These are phyloP conservation scores for Anastatus disparis DNA, from an alignment of 1,140 invertebrate genomes.

Conservation along the genomic window DNA sequence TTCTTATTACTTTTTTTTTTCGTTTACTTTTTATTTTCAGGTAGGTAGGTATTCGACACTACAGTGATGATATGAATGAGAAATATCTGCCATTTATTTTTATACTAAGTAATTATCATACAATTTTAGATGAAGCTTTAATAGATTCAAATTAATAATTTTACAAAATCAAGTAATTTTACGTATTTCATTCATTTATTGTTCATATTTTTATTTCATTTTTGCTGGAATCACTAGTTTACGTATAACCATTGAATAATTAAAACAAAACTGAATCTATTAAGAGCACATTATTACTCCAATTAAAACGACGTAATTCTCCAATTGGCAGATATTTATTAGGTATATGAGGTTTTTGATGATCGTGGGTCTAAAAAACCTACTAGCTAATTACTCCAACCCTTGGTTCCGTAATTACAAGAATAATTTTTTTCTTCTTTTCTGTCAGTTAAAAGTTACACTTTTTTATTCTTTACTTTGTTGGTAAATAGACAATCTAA, in stretches of 20 bases:
- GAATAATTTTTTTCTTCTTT: slow-evolving; percentile 46
- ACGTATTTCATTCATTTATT: too few species aligned
- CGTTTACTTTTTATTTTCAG: slow-evolving; percentile 37
- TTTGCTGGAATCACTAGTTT: too few species aligned
- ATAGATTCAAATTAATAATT: too few species aligned
- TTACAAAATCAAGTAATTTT: too few species aligned
- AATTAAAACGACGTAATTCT: too few species aligned
- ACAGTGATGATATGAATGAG: slow-evolving; percentile 48
- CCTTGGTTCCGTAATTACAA: slow-evolving; percentile 43
- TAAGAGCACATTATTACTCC: background rate
- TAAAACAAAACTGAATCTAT: background rate
- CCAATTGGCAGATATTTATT: slow-evolving; percentile 34
- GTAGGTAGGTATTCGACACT: slow-evolving; percentile 36
- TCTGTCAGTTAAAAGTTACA: slow-evolving; percentile 38
- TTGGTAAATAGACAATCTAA: slow-evolving; percentile 33
- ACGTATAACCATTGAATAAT: background rate
- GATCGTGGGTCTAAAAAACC: slow-evolving; percentile 40
- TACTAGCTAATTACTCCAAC: slow-evolving; percentile 39
- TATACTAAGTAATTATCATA: too few species aligned
- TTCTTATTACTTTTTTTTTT: too few species aligned
- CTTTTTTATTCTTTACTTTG: slow-evolving; percentile 31
- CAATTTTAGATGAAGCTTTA: too few species aligned
- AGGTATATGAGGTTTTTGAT: too few species aligned
- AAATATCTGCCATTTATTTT: slow-evolving; percentile 54
- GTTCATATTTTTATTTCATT: too few species aligned